Evolutionary conservation across 2,113 vertebrate species (phyloP), one percentile per base, ranked within the genome.

Genomic region (Neoarius graeffei): DNA sequence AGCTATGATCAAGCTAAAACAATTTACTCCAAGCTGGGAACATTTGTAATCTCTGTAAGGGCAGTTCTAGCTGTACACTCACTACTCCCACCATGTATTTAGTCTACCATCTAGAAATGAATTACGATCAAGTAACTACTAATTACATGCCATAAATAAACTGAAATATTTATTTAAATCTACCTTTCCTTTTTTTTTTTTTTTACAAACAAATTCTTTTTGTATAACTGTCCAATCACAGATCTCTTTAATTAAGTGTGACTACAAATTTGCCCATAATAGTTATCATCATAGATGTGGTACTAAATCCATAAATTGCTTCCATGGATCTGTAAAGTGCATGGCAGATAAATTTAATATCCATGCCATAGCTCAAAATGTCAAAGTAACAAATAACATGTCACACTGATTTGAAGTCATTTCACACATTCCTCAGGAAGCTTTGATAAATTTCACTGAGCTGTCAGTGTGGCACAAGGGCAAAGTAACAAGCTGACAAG

Each of bases 401-500:
- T 82, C 89, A 73, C 35, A 52, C 77, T 66, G 67, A 87, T 77
- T 69, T 67, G 77, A 85, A 64, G 17, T 64, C 59, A 82, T 87
- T 89, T 87, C 66, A 82, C 67, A 82, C 11, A n/a, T 59, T 81
- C 84, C 86, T 89, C 82, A 4, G 56, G 76, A 84, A 81, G 76
- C 89, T 87, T 89, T 89, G 89, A 87, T 76, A 76, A 87, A 89
- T 82, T 62, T 83, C 59, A 25, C 83, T 25, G 79, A 88, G 86
- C 83, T 90, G 86, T 88, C 84, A 90, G 84, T 27, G 83, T 42
- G 85, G 80, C 86, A 86, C 84, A 90, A 88, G 89, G 86, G 86
- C 79, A 85, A 74, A 74, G 69, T 83, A 88, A 88, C 86, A 42
- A 90, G 86, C 67, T 86, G 89, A 76, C 86, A 79, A 85, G 73